phyloP scores from a whole-genome alignment of 2,888 invertebrate genomes.

The Carterocephalus palaemon region DNA sequence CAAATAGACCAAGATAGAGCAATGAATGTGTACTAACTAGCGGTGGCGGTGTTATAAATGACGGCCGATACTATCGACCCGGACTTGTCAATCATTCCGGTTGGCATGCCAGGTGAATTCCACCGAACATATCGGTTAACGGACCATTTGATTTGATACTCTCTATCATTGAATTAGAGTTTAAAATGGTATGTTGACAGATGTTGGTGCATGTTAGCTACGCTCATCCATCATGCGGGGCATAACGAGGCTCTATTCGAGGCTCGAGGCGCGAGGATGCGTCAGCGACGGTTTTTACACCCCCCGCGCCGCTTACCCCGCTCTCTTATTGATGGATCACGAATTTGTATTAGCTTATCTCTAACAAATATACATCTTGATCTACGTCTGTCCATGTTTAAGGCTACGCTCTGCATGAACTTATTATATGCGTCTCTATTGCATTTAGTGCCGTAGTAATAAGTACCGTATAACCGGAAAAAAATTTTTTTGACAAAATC shows the following conservation, averaged over 20 bases:
- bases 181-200: conserved; percentile 22
- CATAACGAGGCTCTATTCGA: conserved; percentile 75
- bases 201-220: conserved; percentile 55
- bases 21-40: conserved; percentile 75
- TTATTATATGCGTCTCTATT: conserved; percentile 30
- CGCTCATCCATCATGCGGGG: conserved; percentile 73
- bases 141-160: conserved; percentile 40
- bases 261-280: conserved; percentile 50
- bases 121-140: conserved; percentile 42
- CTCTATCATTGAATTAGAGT: conserved; percentile 40
- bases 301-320: too few species aligned
- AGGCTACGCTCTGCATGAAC: conserved; percentile 39
- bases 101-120: conserved; percentile 46
- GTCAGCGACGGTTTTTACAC: conserved; percentile 59
- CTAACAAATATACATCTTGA: conserved; percentile 46
- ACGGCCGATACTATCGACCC: conserved; percentile 67
- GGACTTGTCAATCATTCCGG: conserved; percentile 72
- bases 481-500: too few species aligned
- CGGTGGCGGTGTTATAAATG: conserved; percentile 73
- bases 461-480: too few species aligned
- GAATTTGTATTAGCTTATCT: conserved; percentile 53
- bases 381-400: conserved; percentile 40
- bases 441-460: too few species aligned
- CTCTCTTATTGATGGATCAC: conserved; percentile 57
- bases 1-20: conserved; percentile 32